Conservation (phyloP, 2,888 invertebrate species). For the Neria commutata region DNA sequence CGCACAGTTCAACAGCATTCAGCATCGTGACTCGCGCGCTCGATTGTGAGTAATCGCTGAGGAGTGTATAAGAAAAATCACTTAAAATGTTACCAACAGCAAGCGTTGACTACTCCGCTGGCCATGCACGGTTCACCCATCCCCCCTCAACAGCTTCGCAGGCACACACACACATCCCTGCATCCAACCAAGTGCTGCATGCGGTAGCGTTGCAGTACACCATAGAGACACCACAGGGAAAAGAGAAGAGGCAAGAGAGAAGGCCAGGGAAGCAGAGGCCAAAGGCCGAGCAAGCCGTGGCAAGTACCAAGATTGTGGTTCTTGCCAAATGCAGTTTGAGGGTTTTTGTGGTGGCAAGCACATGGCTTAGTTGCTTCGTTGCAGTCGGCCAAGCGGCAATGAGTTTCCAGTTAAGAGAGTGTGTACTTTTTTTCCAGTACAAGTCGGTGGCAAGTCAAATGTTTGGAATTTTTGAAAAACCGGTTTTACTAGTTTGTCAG, state of each 20-base stretch:
- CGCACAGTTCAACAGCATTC: conserved; percentile 11
- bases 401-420: background rate
- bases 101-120: background rate
- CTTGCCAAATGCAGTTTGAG: background rate
- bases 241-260: background rate
- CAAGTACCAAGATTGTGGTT: background rate
- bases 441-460: background rate
- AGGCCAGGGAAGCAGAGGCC: background rate
- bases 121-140: no score
- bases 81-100: background rate
- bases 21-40: conserved; percentile 3
- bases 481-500: conserved; percentile 10
- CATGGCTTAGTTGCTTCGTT: conserved; percentile 1
- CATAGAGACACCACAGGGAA: conserved; percentile 5
- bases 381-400: conserved; percentile 1
- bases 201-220: conserved; percentile 12
- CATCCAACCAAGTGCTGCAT: no score
- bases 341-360: background rate
- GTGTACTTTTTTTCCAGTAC: background rate
- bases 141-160: no score
- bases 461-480: conserved; percentile 5
- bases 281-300: conserved; percentile 21
- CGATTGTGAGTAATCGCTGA: conserved; percentile 19
- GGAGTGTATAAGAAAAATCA: background rate
- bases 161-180: no score